Evolutionary conservation across 2,888 invertebrate species (phyloP).

Genomic region (Rhodophaea formosa): DNA sequence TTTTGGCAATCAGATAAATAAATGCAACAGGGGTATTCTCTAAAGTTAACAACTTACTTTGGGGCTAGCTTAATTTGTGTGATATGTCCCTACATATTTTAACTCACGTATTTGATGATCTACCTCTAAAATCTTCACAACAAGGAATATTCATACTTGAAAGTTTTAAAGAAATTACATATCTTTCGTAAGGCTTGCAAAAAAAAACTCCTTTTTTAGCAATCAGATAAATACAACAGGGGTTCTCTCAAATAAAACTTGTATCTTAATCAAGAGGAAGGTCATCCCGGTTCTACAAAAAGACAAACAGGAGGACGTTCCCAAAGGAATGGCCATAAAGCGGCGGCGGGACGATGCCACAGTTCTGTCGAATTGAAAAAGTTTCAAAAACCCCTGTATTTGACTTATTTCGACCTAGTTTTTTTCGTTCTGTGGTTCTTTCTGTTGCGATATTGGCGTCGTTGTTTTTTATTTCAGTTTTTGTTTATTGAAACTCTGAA

Average conservation of each 20-base stretch:
- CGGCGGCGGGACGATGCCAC: neutral
- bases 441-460: neutral
- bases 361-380: slow-evolving; percentile 17
- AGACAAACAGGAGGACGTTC: neutral
- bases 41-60: too few species aligned
- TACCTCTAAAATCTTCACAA: too few species aligned
- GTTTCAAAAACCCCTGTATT: slow-evolving; percentile 7
- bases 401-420: slow-evolving; percentile 9
- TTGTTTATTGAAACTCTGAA: neutral
- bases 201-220: too few species aligned
- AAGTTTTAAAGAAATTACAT: too few species aligned
- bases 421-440: neutral
- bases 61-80: too few species aligned
- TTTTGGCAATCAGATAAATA: too few species aligned
- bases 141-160: too few species aligned
- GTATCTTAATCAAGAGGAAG: neutral
- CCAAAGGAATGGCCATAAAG: slow-evolving; percentile 1
- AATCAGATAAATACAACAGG: neutral
- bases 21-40: too few species aligned
- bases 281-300: neutral
- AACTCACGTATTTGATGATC: too few species aligned
- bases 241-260: neutral
- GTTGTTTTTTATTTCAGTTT: neutral
- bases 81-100: too few species aligned
- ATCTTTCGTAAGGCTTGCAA: too few species aligned